Percentiles rank a stretch among this genome's conserved stretches.
These are phyloP conservation scores for Crossaster papposus DNA, from an alignment of 53 echinoderm and acorn worm genomes.

Conservation along the genomic window DNA sequence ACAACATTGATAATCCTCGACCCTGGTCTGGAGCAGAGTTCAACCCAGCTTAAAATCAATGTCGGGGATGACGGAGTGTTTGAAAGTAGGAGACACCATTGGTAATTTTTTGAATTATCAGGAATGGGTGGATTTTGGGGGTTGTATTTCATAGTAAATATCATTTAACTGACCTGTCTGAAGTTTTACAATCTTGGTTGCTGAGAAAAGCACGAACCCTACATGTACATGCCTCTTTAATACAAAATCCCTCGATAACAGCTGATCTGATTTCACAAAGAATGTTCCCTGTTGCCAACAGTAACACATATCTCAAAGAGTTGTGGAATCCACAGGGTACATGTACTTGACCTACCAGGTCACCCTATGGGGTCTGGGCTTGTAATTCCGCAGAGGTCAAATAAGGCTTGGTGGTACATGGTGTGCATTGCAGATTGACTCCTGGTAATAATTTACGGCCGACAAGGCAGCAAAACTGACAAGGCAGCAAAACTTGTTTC, in stretches of 20 bases:
- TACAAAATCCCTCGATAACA: not conserved
- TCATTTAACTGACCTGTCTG: too few species aligned
- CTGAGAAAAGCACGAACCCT: too few species aligned
- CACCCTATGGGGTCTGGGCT: constrained; percentile 34
- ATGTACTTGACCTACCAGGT: not conserved
- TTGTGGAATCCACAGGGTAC: not conserved
- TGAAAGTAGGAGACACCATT: too few species aligned
- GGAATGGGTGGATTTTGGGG: too few species aligned
- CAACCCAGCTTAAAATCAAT: too few species aligned
- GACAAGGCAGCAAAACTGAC: not conserved
- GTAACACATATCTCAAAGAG: not conserved
- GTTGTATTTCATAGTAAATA: too few species aligned
- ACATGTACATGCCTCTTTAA: constrained; percentile 1
- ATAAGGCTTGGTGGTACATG: not conserved
- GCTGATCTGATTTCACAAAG: constrained; percentile 28
- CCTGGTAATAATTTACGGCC: not conserved
- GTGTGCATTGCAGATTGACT: not conserved
- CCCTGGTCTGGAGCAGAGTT: too few species aligned
- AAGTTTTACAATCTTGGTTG: too few species aligned
- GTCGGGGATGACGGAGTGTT: too few species aligned
- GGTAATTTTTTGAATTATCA: too few species aligned
- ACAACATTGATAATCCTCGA: too few species aligned
- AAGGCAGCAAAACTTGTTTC: not conserved
- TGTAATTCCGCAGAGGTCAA: constrained; percentile 47
- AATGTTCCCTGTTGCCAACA: constrained; percentile 19